These are phyloP conservation scores for Pelodiscus sinensis DNA, from an alignment of 2,113 vertebrate species.

Conservation along the genomic window DNA sequence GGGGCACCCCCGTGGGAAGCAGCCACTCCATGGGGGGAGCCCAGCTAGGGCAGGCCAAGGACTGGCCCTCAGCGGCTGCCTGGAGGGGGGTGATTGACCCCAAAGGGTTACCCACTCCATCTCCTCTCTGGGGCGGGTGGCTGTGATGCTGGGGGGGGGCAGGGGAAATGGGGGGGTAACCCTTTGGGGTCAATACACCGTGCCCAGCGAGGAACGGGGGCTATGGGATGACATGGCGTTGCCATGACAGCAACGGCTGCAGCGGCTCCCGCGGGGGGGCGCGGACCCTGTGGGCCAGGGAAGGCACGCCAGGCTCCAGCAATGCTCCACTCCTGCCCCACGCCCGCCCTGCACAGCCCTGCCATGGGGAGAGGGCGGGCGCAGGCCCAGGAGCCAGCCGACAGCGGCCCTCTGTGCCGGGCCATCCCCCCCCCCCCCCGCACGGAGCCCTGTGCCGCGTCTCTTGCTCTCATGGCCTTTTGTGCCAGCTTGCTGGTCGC, in stretches of 20 bases:
- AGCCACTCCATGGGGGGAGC: background rate
- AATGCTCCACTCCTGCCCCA: too few relatives aligned
- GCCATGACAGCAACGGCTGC: too few relatives aligned
- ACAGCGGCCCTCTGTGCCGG: background rate
- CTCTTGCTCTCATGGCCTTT: background rate
- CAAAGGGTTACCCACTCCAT: background rate
- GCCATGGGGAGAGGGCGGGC: background rate
- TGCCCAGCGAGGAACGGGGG: background rate
- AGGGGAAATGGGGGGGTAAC: too few relatives aligned
- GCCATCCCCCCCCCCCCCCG: too few relatives aligned
- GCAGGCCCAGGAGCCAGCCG: background rate
- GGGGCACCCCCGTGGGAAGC: background rate
- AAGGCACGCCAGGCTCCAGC: too few relatives aligned
- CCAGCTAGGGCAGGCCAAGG: too few relatives aligned
- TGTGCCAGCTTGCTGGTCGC: conserved; percentile 24
- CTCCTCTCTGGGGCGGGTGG: background rate
- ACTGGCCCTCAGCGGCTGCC: background rate
- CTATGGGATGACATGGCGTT: background rate
- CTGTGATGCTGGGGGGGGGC: too few relatives aligned
- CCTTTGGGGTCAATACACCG: too few relatives aligned
- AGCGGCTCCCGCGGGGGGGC: background rate
- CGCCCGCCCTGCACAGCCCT: too few relatives aligned
- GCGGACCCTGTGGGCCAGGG: too few relatives aligned
- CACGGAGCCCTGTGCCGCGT: background rate
- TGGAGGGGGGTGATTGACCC: background rate